phyloP scores from a whole-genome alignment of 2,113 vertebrate species.

The Hylia prasina region DNA sequence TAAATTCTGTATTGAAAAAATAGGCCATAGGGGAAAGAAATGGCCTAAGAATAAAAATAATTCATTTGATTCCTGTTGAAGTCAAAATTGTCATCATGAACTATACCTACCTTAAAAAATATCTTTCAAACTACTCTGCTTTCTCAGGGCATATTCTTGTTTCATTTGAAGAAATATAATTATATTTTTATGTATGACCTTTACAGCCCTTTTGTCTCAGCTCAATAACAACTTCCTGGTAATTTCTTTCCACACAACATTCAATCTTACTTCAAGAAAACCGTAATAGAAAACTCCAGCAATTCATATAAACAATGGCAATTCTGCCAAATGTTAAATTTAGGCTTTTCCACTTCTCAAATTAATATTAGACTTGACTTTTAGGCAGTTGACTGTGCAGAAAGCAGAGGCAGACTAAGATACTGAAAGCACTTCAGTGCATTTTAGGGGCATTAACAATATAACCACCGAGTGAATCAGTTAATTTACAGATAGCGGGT shows the following conservation, averaged over 20 bases:
- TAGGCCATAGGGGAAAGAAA: not conserved
- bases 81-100: constrained; percentile 37
- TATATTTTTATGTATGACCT: constrained; percentile 58
- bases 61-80: constrained; percentile 35
- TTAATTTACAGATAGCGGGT: not conserved
- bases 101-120: not conserved
- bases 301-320: not conserved
- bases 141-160: constrained; percentile 40
- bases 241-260: constrained; percentile 55
- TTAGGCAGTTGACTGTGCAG: not conserved
- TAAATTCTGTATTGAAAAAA: constrained; percentile 26
- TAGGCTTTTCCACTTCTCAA: not conserved
- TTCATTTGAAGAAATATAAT: constrained; percentile 47
- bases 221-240: constrained; percentile 58
- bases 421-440: not conserved
- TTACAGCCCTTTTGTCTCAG: constrained; percentile 63
- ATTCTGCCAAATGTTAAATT: constrained; percentile 26
- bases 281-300: constrained; percentile 25
- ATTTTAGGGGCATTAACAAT: not conserved
- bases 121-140: constrained; percentile 22
- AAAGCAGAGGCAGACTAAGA: not conserved
- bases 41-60: constrained; percentile 51
- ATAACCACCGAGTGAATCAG: not conserved
- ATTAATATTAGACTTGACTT: not conserved
- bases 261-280: constrained; percentile 46